These are phyloP conservation scores for Collichthys lucidus DNA, from an alignment of 2,113 vertebrate species.

Conservation along the genomic window DNA sequence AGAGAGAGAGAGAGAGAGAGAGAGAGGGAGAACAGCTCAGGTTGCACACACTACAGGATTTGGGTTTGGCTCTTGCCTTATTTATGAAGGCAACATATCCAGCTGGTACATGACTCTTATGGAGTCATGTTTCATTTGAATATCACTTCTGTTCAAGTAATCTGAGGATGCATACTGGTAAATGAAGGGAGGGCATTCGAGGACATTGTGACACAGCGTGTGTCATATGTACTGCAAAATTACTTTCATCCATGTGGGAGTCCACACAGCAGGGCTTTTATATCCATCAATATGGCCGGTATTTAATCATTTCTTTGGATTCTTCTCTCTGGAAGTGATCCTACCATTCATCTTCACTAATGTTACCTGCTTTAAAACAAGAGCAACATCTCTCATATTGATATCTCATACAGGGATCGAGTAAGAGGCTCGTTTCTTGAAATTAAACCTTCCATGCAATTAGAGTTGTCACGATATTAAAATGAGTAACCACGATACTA, in stretches of 20 bases:
- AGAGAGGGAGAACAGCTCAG: conserved; percentile 25
- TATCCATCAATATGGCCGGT: conserved; percentile 29
- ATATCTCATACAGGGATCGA: conserved; percentile 32
- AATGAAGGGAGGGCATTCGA: neutral
- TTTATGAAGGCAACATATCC: conserved; percentile 47
- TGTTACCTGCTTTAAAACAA: conserved; percentile 22
- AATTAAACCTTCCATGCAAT: neutral
- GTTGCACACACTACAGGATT: conserved; percentile 40
- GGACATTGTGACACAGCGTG: neutral
- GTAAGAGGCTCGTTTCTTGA: conserved; percentile 21
- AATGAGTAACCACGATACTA: no score
- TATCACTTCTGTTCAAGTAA: neutral
- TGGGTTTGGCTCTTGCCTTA: conserved; percentile 47
- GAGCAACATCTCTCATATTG: conserved; percentile 39
- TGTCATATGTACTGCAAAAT: neutral
- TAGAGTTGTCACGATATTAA: no score
- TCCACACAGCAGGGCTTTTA: conserved; percentile 1
- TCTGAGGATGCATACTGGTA: neutral
- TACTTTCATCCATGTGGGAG: neutral
- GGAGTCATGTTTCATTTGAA: conserved; percentile 27
- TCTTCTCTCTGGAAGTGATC: conserved; percentile 12
- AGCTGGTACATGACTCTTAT: conserved; percentile 8
- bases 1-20: neutral
- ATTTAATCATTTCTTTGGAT: conserved; percentile 12
- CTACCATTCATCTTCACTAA: conserved; percentile 33